Base-by-base conservation (phyloP, 2,113 vertebrate species). In the Colaptes auratus region DNA sequence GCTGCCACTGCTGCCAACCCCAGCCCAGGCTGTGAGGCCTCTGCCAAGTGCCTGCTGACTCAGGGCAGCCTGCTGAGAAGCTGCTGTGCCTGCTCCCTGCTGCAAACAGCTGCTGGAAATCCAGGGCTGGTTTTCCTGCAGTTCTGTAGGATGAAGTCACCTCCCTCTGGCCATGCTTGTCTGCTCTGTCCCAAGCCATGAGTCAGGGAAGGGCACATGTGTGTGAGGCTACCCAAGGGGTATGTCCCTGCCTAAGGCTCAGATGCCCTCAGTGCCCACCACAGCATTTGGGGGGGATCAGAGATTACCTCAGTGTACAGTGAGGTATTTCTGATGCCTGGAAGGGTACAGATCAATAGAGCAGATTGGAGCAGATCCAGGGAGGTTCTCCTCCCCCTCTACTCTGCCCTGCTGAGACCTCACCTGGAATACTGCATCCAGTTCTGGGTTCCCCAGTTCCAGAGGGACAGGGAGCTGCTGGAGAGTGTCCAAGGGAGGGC, bases 191-290 rank as follows among this genome's bases (percentile, higher is more conserved):
- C 69, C 27, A 7, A 19, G 50, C 27, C 2, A 0, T 20, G 69
- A 71, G 80, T 15, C 73, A 50, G 56, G 69, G 46, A 16, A 69
- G 30, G 39, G 56, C 27, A 19, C 0, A 3, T 6, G 64, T 23
- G 6, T 0, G 2, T 1, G 21, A 4, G 0, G 6, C 75, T 18
- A 35, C 18, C 46, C 16, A 4, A 71, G 70, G 25, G 31, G 70
- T 5, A 36, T 20, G 63, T 52, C 71, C 73, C 70, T 82, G 82
- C 61, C 42, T 0, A 1, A 2, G 1, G 50, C 65, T 72, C 9
- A 1, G 42, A 9, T 2, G 2, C 50, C 23, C 24, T 67, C 35
- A 4, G 39, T 50, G 44, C 58, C 78, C n/a, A 5, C 81, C 12
- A 1, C 36, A 23, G 69, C 0, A 0, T 17, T 1, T 3, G 21